These are phyloP conservation scores for Syritta pipiens DNA, from an alignment of 2,888 invertebrate genomes.

Conservation along the genomic window DNA sequence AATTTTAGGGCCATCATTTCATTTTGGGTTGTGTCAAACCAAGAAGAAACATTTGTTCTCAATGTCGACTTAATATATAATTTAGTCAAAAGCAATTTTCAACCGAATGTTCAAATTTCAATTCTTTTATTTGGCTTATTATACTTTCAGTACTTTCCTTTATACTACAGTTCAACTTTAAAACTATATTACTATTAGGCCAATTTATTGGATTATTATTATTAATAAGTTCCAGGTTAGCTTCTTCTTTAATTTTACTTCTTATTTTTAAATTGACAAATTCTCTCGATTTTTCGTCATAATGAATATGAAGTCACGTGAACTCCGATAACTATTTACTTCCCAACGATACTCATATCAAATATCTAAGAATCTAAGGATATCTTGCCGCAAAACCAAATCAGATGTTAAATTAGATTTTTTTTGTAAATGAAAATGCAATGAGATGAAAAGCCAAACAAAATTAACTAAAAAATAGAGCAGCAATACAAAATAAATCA, in stretches of 20 bases:
- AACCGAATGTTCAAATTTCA: neutral
- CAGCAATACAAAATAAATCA: too few relatives aligned
- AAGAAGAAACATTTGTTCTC: neutral
- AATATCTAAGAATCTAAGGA: too few relatives aligned
- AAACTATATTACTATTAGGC: neutral
- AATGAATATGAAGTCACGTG: too few relatives aligned
- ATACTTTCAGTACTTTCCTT: neutral
- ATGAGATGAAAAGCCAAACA: too few relatives aligned
- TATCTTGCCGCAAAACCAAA: too few relatives aligned
- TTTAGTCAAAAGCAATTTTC: neutral
- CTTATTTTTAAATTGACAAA: neutral
- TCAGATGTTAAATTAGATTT: too few relatives aligned
- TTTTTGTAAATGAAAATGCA: too few relatives aligned
- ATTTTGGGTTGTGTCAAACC: neutral
- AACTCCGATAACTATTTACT: too few relatives aligned
- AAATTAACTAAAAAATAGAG: too few relatives aligned
- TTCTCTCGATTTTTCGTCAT: neutral
- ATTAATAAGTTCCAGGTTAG: neutral
- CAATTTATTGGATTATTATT: neutral
- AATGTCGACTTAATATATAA: neutral
- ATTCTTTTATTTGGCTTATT: neutral
- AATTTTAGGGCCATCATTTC: neutral
- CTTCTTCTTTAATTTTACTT: neutral
- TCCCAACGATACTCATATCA: too few relatives aligned
- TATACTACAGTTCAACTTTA: neutral